phyloP scores from a whole-genome alignment of 2,888 invertebrate species.

The Plutella xylostella region DNA sequence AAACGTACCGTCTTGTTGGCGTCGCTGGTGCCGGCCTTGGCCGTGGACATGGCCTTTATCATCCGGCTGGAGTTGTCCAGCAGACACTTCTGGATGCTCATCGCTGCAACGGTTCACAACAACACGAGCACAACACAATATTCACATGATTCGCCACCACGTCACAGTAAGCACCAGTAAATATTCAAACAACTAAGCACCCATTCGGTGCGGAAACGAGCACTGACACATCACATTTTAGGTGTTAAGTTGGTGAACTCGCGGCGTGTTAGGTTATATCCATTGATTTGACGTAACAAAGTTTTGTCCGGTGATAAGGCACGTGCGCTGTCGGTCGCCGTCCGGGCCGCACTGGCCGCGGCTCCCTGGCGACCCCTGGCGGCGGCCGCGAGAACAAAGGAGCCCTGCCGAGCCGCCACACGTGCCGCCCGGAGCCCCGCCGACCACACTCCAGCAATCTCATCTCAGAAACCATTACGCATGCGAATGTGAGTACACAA shows the following conservation, averaged over 20 bases:
- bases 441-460: background rate
- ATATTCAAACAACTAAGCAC: conserved; percentile 28
- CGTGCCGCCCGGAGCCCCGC: background rate
- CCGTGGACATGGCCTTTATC: conserved; percentile 65
- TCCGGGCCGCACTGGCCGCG: conserved; percentile 37
- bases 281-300: conserved; percentile 69
- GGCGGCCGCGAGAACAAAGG: conserved; percentile 22
- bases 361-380: conserved; percentile 32
- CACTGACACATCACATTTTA: conserved; percentile 48
- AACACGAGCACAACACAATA: conserved; percentile 35
- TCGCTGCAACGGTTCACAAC: conserved; percentile 30
- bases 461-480: conserved; percentile 3
- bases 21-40: conserved; percentile 51
- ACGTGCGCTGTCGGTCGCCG: conserved; percentile 28
- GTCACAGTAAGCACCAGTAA: conserved; percentile 29
- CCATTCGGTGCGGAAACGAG: conserved; percentile 26
- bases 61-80: conserved; percentile 66
- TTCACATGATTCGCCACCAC: conserved; percentile 52
- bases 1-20: conserved; percentile 29
- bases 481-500: no score
- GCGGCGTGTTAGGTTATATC: conserved; percentile 64
- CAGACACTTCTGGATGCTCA: conserved; percentile 66
- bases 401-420: conserved; percentile 6
- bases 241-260: conserved; percentile 28
- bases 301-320: conserved; percentile 37